Base-by-base conservation (phyloP, 2,797 vertebrate genomes). In the Microtus obscurus region DNA sequence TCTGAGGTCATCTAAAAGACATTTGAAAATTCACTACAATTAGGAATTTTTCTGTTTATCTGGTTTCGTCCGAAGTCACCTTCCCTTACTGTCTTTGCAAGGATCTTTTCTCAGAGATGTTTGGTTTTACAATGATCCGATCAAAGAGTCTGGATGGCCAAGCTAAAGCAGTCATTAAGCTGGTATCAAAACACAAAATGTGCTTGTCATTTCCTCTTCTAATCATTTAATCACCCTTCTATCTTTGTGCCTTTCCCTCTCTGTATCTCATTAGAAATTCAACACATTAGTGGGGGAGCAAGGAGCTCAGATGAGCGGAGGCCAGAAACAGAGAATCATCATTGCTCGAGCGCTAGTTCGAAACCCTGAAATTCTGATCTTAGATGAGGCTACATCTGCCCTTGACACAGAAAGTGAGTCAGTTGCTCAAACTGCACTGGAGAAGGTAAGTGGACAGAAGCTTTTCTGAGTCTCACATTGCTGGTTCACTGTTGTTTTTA, bases 301-400 rank as follows among this genome's bases (percentile, higher is more conserved):
- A 94, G 99, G 99, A 27, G 98, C 98, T 97, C 98, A 99, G 61
- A 98, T 99, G 87, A 99, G 99, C 51, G 99, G 99, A 87, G 99
- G 98, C 27, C 99, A 99, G 96, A 99, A 99, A 96, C 99, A 99
- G 69, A 98, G 98, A 96, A 99, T 99, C 16, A 98, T 98, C 0
- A 99, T 99, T 94, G 99, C 99, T 82, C 97, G 98, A 91, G 99
- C 98, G 43, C 91, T 99, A 88, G 96, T 87, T 10, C 81, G 77
- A 89, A 97, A 97, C 73, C 97, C 96, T 45, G 98, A 97, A 97
- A 98, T 98, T 87, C 63, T 98, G 14, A 63, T 96, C n/a, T 92
- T 98, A 95, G 97, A 96, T 76, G 95, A 97, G 63, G 97, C 88
- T 53, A 95, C 93, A 1, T 98, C 96, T 96, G 96, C 97, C 79